These are phyloP conservation scores for Amphipoea oculea DNA, from an alignment of 2,888 invertebrate genomes.

Conservation along the genomic window DNA sequence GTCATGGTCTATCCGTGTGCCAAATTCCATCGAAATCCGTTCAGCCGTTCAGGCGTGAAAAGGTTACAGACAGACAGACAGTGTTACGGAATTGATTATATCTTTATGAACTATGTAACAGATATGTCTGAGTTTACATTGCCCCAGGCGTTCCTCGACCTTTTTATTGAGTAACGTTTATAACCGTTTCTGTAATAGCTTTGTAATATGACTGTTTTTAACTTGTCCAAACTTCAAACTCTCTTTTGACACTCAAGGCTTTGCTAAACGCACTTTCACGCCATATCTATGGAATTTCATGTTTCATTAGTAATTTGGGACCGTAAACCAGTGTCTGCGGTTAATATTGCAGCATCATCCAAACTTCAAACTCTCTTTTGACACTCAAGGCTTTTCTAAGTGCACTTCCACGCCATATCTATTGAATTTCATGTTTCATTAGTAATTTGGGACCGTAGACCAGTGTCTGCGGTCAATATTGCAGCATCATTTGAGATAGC, in stretches of 20 bases:
- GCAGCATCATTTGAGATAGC: too few relatives aligned
- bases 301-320: too few relatives aligned
- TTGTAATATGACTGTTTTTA: neutral
- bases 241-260: too few relatives aligned
- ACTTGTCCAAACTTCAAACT: neutral
- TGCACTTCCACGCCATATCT: too few relatives aligned
- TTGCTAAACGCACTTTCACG: too few relatives aligned
- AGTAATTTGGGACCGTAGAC: too few relatives aligned
- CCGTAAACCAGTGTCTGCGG: too few relatives aligned
- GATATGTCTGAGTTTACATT: slow-evolving; percentile 2
- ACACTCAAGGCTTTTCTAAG: too few relatives aligned
- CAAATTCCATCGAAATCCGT: neutral
- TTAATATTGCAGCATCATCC: neutral
- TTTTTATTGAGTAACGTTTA: slow-evolving; percentile 24
- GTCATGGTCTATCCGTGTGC: neutral
- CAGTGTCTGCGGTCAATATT: too few relatives aligned
- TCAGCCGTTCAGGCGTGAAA: neutral
- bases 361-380: neutral
- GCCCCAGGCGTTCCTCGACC: slow-evolving; percentile 19
- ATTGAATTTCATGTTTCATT: too few relatives aligned
- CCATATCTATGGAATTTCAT: too few relatives aligned
- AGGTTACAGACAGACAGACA: neutral
- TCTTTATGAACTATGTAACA: neutral
- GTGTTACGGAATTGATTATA: neutral
- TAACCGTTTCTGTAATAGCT: slow-evolving; percentile 23